phyloP scores from a whole-genome alignment of 2,888 invertebrate genomes.

The Drosophila neotestacea region DNA sequence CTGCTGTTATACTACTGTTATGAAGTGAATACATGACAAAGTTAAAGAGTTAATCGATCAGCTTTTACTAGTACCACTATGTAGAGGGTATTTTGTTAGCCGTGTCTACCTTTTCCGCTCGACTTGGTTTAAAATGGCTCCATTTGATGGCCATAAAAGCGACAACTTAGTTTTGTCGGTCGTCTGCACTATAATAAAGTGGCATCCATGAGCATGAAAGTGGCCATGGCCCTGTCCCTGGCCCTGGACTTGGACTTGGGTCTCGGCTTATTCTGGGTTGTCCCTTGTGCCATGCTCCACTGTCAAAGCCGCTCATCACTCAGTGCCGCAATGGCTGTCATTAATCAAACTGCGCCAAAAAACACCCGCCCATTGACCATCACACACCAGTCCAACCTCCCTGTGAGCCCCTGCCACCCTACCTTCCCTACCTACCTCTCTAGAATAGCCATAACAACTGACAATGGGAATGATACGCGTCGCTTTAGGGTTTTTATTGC shows the following conservation, averaged over 20 bases:
- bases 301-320: constrained; percentile 66
- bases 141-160: constrained; percentile 39
- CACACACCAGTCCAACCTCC: too few species aligned
- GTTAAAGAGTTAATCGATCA: too few species aligned
- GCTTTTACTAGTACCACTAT: background rate
- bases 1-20: background rate
- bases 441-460: constrained; percentile 19
- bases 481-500: constrained; percentile 70
- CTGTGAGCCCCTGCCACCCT: background rate
- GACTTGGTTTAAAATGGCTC: constrained; percentile 46
- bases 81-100: constrained; percentile 13
- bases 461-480: constrained; percentile 58
- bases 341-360: constrained; percentile 73
- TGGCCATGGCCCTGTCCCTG: constrained; percentile 29
- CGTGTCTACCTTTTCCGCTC: background rate
- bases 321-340: constrained; percentile 68
- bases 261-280: constrained; percentile 3
- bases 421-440: background rate
- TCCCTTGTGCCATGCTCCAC: constrained; percentile 37
- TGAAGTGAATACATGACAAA: background rate
- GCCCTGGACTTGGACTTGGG: constrained; percentile 11
- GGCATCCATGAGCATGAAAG: constrained; percentile 50
- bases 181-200: constrained; percentile 57
- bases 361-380: constrained; percentile 45
- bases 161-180: constrained; percentile 48